These are phyloP conservation scores for Bembecia ichneumoniformis DNA, from an alignment of 2,888 invertebrate genomes.

Conservation along the genomic window DNA sequence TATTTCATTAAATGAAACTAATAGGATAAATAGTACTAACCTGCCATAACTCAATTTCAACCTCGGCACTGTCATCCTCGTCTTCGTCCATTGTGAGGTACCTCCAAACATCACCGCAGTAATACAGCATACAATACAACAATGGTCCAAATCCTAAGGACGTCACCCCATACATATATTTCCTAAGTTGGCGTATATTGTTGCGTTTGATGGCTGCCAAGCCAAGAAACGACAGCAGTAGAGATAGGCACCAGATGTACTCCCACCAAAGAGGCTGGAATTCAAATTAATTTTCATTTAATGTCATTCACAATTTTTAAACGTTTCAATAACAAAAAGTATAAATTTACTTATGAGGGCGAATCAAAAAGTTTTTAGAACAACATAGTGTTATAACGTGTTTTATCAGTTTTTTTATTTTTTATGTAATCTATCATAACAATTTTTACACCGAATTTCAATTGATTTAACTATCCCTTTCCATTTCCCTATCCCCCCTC, in stretches of 20 bases:
- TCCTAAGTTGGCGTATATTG: slow-evolving; percentile 80
- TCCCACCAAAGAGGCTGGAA: slow-evolving; percentile 91
- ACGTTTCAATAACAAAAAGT: too few species aligned
- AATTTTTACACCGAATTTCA: too few species aligned
- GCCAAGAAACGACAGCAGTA: slow-evolving; percentile 87
- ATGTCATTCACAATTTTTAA: too few species aligned
- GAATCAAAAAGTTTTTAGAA: too few species aligned
- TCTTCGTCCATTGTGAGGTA: slow-evolving; percentile 75
- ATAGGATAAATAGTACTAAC: slow-evolving; percentile 44
- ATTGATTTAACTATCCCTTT: too few species aligned
- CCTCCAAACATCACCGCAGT: slow-evolving; percentile 86
- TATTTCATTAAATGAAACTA: too few species aligned
- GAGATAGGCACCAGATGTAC: slow-evolving; percentile 91
- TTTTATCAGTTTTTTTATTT: too few species aligned
- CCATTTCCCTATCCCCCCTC: too few species aligned
- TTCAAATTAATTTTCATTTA: too few species aligned
- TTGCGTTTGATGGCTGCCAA: slow-evolving; percentile 90
- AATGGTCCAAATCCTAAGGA: slow-evolving; percentile 84
- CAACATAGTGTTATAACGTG: too few species aligned
- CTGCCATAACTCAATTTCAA: slow-evolving; percentile 86
- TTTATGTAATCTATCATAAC: too few species aligned
- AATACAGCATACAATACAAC: slow-evolving; percentile 84
- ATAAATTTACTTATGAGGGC: too few species aligned
- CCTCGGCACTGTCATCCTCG: slow-evolving; percentile 65
- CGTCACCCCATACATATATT: slow-evolving; percentile 82